phyloP scores from a whole-genome alignment of 2,888 invertebrate genomes.

The Pyrochroa serraticornis region DNA sequence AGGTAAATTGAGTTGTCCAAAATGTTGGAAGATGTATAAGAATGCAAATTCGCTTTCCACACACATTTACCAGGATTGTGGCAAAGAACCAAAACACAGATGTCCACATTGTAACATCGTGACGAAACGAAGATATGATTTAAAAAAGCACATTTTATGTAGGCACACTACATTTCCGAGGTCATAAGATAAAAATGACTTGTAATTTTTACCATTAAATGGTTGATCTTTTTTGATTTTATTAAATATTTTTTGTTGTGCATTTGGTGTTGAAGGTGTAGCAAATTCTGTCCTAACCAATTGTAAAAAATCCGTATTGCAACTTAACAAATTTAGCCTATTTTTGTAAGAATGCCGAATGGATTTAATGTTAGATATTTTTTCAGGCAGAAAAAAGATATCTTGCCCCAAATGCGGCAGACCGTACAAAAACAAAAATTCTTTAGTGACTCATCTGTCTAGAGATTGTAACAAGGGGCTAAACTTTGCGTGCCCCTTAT shows the following conservation, averaged over 20 bases:
- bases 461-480: constrained; percentile 55
- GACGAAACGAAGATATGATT: constrained; percentile 4
- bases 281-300: background rate
- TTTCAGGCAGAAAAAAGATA: constrained; percentile 4
- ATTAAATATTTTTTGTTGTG: background rate
- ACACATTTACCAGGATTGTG: constrained; percentile 12
- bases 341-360: background rate
- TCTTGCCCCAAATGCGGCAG: constrained; percentile 49
- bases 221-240: background rate
- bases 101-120: constrained; percentile 2
- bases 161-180: no score
- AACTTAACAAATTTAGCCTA: background rate
- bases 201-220: background rate
- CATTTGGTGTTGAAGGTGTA: background rate
- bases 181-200: background rate
- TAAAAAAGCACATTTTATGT: background rate
- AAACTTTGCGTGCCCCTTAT: constrained; percentile 1
- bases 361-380: constrained; percentile 2
- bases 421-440: constrained; percentile 48
- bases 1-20: constrained; percentile 6
- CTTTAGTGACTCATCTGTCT: constrained; percentile 52
- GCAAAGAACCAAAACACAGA: background rate
- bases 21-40: constrained; percentile 13
- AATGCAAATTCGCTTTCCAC: constrained; percentile 6
- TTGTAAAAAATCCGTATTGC: no score